Evolutionary conservation across 2,888 invertebrate genomes (phyloP).

Genomic region (Archips crataeganus): DNA sequence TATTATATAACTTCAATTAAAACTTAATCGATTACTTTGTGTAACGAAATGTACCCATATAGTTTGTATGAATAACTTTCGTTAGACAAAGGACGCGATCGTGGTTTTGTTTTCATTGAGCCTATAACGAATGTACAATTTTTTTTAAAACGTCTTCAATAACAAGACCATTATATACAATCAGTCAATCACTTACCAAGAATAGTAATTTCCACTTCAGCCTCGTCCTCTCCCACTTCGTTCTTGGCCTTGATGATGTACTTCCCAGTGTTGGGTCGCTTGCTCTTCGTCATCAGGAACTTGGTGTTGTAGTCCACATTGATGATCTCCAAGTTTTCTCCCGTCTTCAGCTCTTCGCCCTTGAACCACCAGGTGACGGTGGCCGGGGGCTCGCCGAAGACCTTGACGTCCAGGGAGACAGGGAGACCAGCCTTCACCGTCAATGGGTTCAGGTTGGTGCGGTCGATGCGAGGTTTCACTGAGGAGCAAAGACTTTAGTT

Average conservation of each 20-base stretch:
- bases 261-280: slow-evolving; percentile 93
- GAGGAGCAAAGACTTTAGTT: slow-evolving; percentile 39
- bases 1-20: too few relatives aligned
- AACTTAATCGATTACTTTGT: too few relatives aligned
- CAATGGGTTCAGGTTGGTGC: slow-evolving; percentile 94
- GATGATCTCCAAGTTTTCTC: slow-evolving; percentile 90
- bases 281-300: slow-evolving; percentile 93
- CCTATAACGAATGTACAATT: too few relatives aligned
- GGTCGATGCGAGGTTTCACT: slow-evolving; percentile 98
- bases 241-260: slow-evolving; percentile 96
- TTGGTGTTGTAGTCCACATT: slow-evolving; percentile 96
- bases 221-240: slow-evolving; percentile 96
- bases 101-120: too few relatives aligned
- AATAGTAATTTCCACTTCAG: slow-evolving; percentile 95
- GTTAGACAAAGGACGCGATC: too few relatives aligned
- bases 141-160: too few relatives aligned
- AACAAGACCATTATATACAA: too few relatives aligned
- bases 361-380: slow-evolving; percentile 95
- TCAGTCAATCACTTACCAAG: slow-evolving; percentile 78
- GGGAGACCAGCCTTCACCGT: slow-evolving; percentile 95
- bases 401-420: slow-evolving; percentile 94
- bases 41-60: too few relatives aligned
- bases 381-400: slow-evolving; percentile 97
- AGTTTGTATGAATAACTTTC: too few relatives aligned
- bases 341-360: slow-evolving; percentile 87